A percentile compares a stretch with the other conserved stretches of the same genome.
These are phyloP conservation scores for Physella acuta DNA, from an alignment of 1,140 invertebrate species.

Conservation along the genomic window DNA sequence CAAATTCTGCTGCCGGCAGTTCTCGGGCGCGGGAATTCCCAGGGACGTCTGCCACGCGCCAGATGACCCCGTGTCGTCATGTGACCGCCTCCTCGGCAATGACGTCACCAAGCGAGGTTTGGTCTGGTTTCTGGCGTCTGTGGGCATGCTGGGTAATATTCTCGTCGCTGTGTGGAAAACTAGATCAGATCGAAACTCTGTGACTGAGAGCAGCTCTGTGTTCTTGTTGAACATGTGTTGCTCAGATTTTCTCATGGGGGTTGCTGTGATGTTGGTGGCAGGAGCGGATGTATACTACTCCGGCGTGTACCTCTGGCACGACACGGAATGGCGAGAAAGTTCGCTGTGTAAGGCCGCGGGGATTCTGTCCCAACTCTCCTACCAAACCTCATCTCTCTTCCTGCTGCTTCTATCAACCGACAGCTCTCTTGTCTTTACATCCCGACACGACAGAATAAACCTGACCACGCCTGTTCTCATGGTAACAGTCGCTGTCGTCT, in stretches of 20 bases:
- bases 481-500: background rate
- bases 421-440: conserved; percentile 38
- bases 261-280: conserved; percentile 49
- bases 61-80: conserved; percentile 37
- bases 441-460: conserved; percentile 33
- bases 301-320: conserved; percentile 42
- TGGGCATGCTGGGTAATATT: conserved; percentile 37
- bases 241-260: conserved; percentile 52
- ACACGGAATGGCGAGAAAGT: too few relatives aligned
- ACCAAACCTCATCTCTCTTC: conserved; percentile 24
- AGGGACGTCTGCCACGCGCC: conserved; percentile 32
- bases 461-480: background rate
- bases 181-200: background rate
- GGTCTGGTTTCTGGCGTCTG: conserved; percentile 40
- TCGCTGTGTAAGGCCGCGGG: too few relatives aligned
- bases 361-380: conserved; percentile 39
- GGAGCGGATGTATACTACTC: conserved; percentile 26
- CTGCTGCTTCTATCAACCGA: conserved; percentile 37
- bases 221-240: conserved; percentile 44
- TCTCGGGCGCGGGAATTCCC: conserved; percentile 17
- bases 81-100: conserved; percentile 34
- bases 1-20: conserved; percentile 37
- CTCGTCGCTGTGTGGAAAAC: conserved; percentile 30
- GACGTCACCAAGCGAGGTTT: conserved; percentile 31
- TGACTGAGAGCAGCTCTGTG: conserved; percentile 31